phyloP scores from a whole-genome alignment of 2,888 invertebrate genomes.

The Pomacea canaliculata region DNA sequence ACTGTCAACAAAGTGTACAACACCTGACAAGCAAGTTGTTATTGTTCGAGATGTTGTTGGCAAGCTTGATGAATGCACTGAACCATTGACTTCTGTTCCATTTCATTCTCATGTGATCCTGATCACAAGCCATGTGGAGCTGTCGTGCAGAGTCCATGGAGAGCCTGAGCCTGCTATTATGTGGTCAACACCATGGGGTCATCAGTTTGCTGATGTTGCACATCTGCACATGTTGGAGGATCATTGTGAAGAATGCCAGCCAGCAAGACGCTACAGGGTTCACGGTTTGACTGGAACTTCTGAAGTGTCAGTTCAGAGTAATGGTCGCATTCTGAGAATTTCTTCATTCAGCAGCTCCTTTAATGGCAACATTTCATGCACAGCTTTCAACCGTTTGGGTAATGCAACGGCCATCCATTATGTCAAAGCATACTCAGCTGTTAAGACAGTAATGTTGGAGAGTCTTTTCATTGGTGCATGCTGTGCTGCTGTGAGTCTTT shows the following conservation, averaged over 20 bases:
- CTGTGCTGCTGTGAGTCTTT: conserved; percentile 40
- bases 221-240: conserved; percentile 31
- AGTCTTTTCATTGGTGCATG: conserved; percentile 49
- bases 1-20: conserved; percentile 38
- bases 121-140: conserved; percentile 31
- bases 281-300: conserved; percentile 25
- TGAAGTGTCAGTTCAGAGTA: conserved; percentile 32
- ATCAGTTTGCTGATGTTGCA: conserved; percentile 40
- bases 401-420: conserved; percentile 37
- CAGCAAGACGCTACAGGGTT: conserved; percentile 23
- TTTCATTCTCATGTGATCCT: conserved; percentile 28
- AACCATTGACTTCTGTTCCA: conserved; percentile 26
- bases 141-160: conserved; percentile 47
- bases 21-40: conserved; percentile 33
- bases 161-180: conserved; percentile 46
- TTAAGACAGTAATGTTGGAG: conserved; percentile 36
- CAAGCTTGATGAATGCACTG: conserved; percentile 41
- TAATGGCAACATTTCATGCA: conserved; percentile 54
- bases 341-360: conserved; percentile 52
- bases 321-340: conserved; percentile 23
- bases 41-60: conserved; percentile 35
- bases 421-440: conserved; percentile 35
- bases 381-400: conserved; percentile 52
- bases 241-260: conserved; percentile 11
- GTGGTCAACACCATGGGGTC: conserved; percentile 59